Percentiles rank a stretch among this genome's conserved stretches.
These are phyloP conservation scores for Dasyornis broadbenti DNA, from an alignment of 2,113 vertebrate genomes.

Conservation along the genomic window DNA sequence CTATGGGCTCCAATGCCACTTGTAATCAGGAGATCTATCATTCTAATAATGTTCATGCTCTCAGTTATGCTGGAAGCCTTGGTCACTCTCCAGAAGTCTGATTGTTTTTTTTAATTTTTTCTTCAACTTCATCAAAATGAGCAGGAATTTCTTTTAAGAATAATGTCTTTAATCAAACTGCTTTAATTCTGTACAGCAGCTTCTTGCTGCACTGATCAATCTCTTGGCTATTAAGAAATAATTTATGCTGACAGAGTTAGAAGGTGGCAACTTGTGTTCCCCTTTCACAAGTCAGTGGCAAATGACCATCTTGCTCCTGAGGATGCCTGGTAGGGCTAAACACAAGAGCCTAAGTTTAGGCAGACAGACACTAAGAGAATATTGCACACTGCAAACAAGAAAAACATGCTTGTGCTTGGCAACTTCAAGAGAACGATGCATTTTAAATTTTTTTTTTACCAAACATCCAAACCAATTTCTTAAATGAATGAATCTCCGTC, in stretches of 20 bases:
- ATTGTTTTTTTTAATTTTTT: too few species aligned
- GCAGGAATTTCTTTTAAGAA: not conserved
- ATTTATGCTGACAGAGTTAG: not conserved
- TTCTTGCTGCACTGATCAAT: not conserved
- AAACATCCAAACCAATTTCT: not conserved
- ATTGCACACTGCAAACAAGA: not conserved
- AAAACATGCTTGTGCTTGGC: not conserved
- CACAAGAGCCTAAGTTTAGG: not conserved
- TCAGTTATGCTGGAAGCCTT: not conserved
- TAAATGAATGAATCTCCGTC: not conserved
- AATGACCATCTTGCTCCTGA: not conserved
- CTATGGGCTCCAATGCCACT: not conserved
- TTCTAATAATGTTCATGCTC: not conserved
- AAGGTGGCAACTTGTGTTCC: not conserved
- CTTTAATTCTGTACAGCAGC: not conserved
- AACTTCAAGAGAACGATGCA: not conserved
- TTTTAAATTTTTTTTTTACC: not conserved
- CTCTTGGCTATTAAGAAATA: not conserved
- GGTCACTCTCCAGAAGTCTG: not conserved
- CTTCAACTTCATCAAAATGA: not conserved
- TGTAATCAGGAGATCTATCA: not conserved
- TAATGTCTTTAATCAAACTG: not conserved
- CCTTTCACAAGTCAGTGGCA: not conserved
- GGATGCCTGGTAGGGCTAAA: not conserved
- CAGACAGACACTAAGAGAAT: not conserved